Evolutionary conservation across 2,888 invertebrate species (phyloP), one percentile per base, ranked within the genome.

Genomic region (Homarus gammarus): DNA sequence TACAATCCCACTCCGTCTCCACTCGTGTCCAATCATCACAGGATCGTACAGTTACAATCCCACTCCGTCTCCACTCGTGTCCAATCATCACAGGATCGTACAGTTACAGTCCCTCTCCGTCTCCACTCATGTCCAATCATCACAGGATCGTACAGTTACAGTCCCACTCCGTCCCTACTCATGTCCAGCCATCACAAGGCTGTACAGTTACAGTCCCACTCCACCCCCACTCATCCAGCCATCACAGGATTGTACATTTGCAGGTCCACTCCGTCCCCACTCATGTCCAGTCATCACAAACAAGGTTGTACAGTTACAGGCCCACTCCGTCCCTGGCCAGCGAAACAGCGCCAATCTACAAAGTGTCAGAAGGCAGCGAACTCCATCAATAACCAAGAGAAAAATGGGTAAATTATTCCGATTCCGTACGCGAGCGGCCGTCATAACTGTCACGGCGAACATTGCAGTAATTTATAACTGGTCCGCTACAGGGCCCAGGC

Each of bases 391-490:
- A 89, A 89, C 89, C 83, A 33, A 70, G 89, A 89, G 89, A 89
- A 89, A 89, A 89, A 89, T 89, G 89, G 78, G 89, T 84, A 84
- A 89, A 84, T 89, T 89, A 89, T 89, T 89, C 84, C 84, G 84
- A 84, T 89, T 89, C 84, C 40, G 89, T 84, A 89, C 83, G 84
- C 84, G 89, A 51, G 77, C 70, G 89, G 40, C 89, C 89, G 84
- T 89, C 89, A 89, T 89, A 89, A 89, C 89, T 89, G 89, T 89
- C 89, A 78, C 70, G 84, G 64, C 49, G 77, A 89, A 84, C 89
- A 89, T 84, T 78, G 89, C 84, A 77, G 84, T 89, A 89, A 89
- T 89, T 89, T 89, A 89, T 89, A 87, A 87, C 86, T 79, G 56
- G 86, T 84, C 77, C 75, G 89, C 89, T 87, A 83, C 72, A 82